Evolutionary conservation across 2,888 invertebrate genomes (phyloP), one percentile per base, ranked within the genome.

Genomic region (Didymodactylos carnosus): DNA sequence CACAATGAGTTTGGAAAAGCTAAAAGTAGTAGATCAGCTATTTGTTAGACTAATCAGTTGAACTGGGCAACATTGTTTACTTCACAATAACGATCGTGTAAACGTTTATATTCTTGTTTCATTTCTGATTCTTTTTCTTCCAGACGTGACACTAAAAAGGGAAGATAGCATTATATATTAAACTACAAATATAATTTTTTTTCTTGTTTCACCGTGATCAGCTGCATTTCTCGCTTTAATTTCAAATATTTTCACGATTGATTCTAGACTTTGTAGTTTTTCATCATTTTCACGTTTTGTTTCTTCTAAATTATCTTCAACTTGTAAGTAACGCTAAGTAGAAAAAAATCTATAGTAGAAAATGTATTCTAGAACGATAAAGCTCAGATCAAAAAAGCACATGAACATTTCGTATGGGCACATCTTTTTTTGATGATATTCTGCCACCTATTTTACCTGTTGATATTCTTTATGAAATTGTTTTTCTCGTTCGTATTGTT

Each of bases 401-500:
- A n/a, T n/a, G n/a, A n/a, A n/a, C n/a, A n/a, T n/a, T n/a, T n/a
- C n/a, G n/a, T n/a, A n/a, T n/a, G n/a, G n/a, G n/a, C n/a, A n/a
- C n/a, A n/a, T n/a, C n/a, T n/a, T n/a, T n/a, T n/a, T n/a, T n/a
- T n/a, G n/a, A n/a, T n/a, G n/a, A n/a, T n/a, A n/a, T n/a, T n/a
- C n/a, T n/a, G n/a, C n/a, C n/a, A n/a, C n/a, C n/a, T n/a, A n/a
- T n/a, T n/a, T 29, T 40, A 87, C 94, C 86, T 93, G 92, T 85
- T 95, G 95, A 1, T 94, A 87, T 79, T 89, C 88, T 85, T 95
- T 95, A 79, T 97, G 87, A 72, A 94, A 90, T 78, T 92, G 91
- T 84, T 97, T 98, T 84, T 99, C 98, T 76, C 98, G 87, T 84
- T 99, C 98, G 86, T 97, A 99, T 83, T 98, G 98, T 49, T 94